Evolutionary conservation across 2,113 vertebrate genomes (phyloP).

Genomic region (Poeciliopsis turrubarensis): DNA sequence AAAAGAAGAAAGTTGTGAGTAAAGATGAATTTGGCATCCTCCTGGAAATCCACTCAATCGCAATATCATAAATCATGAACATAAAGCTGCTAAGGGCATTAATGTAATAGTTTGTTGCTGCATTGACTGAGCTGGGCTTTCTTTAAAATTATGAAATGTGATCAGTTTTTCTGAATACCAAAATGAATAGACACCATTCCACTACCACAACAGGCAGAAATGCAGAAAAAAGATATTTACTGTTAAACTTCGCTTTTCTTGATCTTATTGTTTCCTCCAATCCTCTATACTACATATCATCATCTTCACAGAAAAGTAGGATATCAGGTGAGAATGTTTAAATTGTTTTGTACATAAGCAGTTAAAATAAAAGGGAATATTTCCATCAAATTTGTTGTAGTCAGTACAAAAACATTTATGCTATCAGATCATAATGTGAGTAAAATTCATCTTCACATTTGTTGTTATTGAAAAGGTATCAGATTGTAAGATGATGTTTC

Average conservation of each 20-base stretch:
- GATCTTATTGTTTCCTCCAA: neutral
- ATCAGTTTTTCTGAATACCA: neutral
- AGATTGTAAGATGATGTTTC: neutral
- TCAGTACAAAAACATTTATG: neutral
- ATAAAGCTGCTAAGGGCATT: neutral
- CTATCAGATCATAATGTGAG: neutral
- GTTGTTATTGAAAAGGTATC: neutral
- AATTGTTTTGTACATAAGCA: neutral
- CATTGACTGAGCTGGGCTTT: neutral
- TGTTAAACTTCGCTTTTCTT: neutral
- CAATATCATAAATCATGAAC: neutral
- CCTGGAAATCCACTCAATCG: neutral
- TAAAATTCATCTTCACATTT: neutral
- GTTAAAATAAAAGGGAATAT: too few species aligned
- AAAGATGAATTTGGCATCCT: neutral
- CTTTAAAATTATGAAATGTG: neutral
- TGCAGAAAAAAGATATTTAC: too few species aligned
- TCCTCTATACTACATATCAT: neutral
- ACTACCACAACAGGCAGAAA: neutral
- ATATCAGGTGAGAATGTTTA: neutral
- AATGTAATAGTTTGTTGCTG: neutral
- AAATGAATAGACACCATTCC: neutral
- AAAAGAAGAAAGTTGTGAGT: neutral
- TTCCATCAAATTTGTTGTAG: too few species aligned
- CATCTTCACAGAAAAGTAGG: neutral